phyloP scores from a whole-genome alignment of 2,113 vertebrate genomes.

The Scartelaos histophorus region DNA sequence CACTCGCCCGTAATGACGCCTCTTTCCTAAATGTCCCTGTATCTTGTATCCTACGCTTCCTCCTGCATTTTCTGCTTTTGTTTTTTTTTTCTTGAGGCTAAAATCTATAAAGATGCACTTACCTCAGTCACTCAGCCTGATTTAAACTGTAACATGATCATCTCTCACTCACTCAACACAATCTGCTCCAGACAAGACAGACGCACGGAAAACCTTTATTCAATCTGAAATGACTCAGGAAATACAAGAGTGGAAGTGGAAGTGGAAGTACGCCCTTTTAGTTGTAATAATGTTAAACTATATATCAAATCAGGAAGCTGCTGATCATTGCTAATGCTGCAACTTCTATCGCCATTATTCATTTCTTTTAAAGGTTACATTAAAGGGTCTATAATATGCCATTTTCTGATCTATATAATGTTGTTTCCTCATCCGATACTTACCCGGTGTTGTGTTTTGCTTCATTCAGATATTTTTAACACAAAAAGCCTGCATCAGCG shows the following conservation, averaged over 20 bases:
- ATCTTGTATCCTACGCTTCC: slow-evolving; percentile 2
- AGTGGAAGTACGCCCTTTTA: neutral
- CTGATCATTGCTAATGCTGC: too few relatives aligned
- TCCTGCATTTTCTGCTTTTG: neutral
- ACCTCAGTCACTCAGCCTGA: slow-evolving; percentile 25
- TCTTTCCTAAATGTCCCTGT: slow-evolving; percentile 32
- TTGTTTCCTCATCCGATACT: too few relatives aligned
- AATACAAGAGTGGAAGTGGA: neutral
- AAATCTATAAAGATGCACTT: slow-evolving; percentile 33
- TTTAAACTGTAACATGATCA: slow-evolving; percentile 27
- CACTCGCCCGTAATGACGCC: slow-evolving; percentile 16
- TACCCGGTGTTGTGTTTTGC: too few relatives aligned
- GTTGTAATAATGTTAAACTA: neutral
- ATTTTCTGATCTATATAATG: too few relatives aligned
- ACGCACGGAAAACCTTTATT: slow-evolving; percentile 4
- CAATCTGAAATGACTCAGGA: neutral
- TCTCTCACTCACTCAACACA: slow-evolving; percentile 10
- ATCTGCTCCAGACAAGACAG: slow-evolving; percentile 12
- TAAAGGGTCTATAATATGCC: too few relatives aligned
- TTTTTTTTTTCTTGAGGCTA: neutral
- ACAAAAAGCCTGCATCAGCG: too few relatives aligned
- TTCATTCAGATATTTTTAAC: too few relatives aligned
- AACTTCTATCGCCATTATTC: too few relatives aligned
- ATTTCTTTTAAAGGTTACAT: too few relatives aligned
- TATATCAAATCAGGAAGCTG: neutral